Evolutionary conservation across 1,140 invertebrate species (phyloP).

Genomic region (Heterodera schachtii): DNA sequence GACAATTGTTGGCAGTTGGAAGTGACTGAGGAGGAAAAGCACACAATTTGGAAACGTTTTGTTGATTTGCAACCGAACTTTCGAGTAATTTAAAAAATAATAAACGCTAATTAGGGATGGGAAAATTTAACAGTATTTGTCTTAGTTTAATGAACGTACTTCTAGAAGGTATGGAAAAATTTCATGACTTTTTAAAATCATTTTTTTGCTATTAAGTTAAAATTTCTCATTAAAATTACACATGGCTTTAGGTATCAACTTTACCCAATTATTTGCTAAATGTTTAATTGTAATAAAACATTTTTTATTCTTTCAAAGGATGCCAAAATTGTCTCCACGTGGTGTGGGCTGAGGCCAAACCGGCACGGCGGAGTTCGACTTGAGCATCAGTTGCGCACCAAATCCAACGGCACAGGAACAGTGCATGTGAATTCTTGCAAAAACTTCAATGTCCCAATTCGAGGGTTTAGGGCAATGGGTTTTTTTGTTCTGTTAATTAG

Average conservation of each 20-base stretch:
- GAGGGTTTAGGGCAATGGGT: no score
- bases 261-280: no score
- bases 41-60: conserved; percentile 74
- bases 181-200: no score
- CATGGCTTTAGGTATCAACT: no score
- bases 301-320: conserved; percentile 18
- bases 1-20: conserved; percentile 72
- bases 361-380: conserved; percentile 30
- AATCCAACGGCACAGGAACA: conserved; percentile 19
- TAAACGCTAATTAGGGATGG: no score
- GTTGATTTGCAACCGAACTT: conserved; percentile 71
- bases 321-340: conserved; percentile 49
- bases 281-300: no score
- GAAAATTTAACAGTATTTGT: no score
- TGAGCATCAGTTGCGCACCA: conserved; percentile 33
- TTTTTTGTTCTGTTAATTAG: no score
- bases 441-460: not conserved
- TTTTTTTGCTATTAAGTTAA: no score
- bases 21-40: conserved; percentile 70
- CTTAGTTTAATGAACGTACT: no score
- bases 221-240: no score
- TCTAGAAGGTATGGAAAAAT: no score
- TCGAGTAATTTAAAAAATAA: conserved; percentile 65
- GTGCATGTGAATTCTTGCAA: conserved; percentile 7
- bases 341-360: conserved; percentile 42